These are phyloP conservation scores for Sporophila hypoxantha DNA, from an alignment of 2,113 vertebrate genomes.

Conservation along the genomic window DNA sequence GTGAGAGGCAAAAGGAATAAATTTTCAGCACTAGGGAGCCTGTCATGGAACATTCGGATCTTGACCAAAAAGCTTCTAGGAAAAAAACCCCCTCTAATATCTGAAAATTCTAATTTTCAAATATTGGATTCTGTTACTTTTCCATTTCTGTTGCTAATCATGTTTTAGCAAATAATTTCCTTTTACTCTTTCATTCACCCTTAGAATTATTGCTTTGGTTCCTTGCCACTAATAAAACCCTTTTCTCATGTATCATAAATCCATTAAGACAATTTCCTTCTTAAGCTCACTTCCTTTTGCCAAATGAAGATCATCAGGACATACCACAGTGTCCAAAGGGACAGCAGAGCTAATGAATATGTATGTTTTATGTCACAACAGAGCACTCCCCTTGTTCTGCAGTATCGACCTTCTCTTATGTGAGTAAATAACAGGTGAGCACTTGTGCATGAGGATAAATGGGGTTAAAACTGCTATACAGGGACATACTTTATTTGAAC, in stretches of 20 bases:
- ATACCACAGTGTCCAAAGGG: constrained; percentile 56
- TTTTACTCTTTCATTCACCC: background rate
- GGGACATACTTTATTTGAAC: constrained; percentile 11
- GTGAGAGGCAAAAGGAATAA: background rate
- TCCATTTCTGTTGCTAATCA: background rate
- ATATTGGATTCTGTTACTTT: background rate
- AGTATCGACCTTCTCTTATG: constrained; percentile 64
- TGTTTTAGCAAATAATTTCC: background rate
- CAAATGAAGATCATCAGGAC: constrained; percentile 68
- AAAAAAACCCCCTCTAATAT: background rate
- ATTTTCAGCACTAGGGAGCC: background rate
- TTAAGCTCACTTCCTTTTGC: constrained; percentile 48
- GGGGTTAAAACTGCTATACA: constrained; percentile 65
- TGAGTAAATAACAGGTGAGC: constrained; percentile 74
- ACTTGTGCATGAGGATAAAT: constrained; percentile 60
- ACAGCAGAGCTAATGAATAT: constrained; percentile 70
- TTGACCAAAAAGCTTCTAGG: background rate
- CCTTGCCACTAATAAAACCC: background rate
- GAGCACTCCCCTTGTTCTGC: constrained; percentile 64
- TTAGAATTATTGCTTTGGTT: constrained; percentile 14
- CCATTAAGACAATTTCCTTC: constrained; percentile 61
- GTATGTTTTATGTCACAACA: constrained; percentile 69
- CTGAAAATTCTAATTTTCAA: background rate
- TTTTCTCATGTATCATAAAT: constrained; percentile 18
- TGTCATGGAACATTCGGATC: background rate